phyloP scores from a whole-genome alignment of 2,797 vertebrate genomes.

The Diglossa cyanea region DNA sequence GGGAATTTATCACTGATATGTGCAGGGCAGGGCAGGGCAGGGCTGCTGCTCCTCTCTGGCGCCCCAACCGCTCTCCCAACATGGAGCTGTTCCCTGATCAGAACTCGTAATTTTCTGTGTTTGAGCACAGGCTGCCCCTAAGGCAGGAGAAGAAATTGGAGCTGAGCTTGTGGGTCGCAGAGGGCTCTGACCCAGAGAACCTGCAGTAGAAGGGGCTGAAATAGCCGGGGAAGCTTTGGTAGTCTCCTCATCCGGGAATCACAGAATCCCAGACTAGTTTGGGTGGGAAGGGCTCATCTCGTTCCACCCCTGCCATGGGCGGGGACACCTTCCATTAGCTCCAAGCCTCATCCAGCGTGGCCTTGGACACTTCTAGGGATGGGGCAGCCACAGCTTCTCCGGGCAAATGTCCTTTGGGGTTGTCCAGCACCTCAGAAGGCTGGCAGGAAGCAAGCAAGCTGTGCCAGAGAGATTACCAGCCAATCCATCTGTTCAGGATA shows the following conservation, averaged over 20 bases:
- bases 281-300: not conserved
- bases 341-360: fast-evolving
- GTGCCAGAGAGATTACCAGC: not conserved
- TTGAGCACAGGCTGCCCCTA: not conserved
- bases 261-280: not conserved
- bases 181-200: not conserved
- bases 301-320: not conserved
- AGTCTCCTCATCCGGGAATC: not conserved
- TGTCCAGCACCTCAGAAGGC: not conserved
- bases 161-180: not conserved
- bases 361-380: not conserved
- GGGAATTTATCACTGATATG: fast-evolving
- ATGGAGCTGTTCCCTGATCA: not conserved
- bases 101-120: not conserved
- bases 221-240: not conserved
- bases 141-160: not conserved
- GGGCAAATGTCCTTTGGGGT: not conserved
- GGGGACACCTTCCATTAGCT: not conserved
- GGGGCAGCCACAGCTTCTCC: not conserved
- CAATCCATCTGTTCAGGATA: not conserved
- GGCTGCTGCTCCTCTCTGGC: not conserved
- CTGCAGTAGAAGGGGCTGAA: not conserved
- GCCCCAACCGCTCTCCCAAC: not conserved
- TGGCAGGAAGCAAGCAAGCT: not conserved
- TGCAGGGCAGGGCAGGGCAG: not conserved